Evolutionary conservation across 2,797 vertebrate species (phyloP).

Genomic region (Paratrypauchen microcephalus): DNA sequence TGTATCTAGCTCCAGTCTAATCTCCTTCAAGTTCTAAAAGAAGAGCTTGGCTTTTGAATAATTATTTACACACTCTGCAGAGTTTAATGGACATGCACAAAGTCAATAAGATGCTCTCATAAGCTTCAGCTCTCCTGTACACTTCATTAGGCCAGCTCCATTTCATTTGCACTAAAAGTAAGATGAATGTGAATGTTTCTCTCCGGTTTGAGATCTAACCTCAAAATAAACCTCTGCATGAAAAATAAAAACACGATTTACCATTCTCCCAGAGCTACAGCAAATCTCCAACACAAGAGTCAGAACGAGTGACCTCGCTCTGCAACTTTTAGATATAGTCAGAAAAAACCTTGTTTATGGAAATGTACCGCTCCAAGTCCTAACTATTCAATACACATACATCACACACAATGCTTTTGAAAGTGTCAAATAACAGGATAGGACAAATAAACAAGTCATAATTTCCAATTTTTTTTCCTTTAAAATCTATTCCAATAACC

Average conservation of each 20-base stretch:
- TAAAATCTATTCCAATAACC: no score
- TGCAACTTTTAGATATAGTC: background rate
- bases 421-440: background rate
- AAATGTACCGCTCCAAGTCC: no score
- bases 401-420: background rate
- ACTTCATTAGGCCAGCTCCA: conserved; percentile 2
- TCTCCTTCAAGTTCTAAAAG: background rate
- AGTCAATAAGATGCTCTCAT: conserved; percentile 1
- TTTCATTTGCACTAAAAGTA: background rate
- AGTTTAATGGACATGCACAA: background rate
- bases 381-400: background rate
- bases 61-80: conserved; percentile 2
- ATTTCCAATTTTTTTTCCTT: background rate
- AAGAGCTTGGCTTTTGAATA: background rate
- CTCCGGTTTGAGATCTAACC: conserved; percentile 4
- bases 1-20: background rate
- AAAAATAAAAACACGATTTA: conserved; percentile 12
- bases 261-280: conserved; percentile 19
- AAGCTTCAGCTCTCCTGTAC: background rate
- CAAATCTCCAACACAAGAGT: conserved; percentile 6
- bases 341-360: background rate
- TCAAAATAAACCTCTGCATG: conserved; percentile 8
- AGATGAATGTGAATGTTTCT: background rate
- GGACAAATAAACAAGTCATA: background rate
- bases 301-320: conserved; percentile 22